Evolutionary conservation across 1,140 invertebrate genomes (phyloP), one percentile per base, ranked within the genome.

Genomic region (Drosophila subobscura): DNA sequence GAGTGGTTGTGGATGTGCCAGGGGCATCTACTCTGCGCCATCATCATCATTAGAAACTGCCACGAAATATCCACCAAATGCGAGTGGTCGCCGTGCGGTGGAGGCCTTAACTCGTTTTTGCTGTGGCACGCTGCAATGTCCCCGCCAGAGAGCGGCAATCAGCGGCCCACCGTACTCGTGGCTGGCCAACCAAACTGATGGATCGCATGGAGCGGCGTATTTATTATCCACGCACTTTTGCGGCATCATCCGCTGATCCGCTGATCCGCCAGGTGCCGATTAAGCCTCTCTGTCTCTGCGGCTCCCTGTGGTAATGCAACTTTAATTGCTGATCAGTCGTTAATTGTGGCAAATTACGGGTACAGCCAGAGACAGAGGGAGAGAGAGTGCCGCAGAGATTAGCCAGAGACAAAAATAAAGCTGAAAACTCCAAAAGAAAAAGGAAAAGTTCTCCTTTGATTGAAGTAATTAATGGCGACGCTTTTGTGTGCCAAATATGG

Each of bases 271-370:
- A 84, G 75, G 56, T 84, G 79, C 65, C 79, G 59, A 78, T 79
- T 56, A 70, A 54, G 8, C 8, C 7, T 33, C 29, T 33, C 29
- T 8, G 29, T 33, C 0, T 10, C 33, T 4, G 33, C 50, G 79
- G 59, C 84, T 33, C 0, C 3, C 33, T 4, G 33, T 53, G 79
- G 59, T 83, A 84, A 83, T 83, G 79, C 79, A 84, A 78, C 60
- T 83, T 83, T 83, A 83, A 83, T 83, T 83, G 79, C 66, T 70
- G 79, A 83, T 83, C 79, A 79, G 75, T 75, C 79, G 79, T 84
- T 83, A 83, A 83, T 83, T 83, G 79, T 84, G 64, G 79, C 79
- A 83, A 83, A 78, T 83, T 84, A 72, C 75, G 45, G 65, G 49
- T 53, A 57, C 68, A 81, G 64, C 47, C 52, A 67, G 50, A 67